Evolutionary conservation across 92 coral and sea anemone species (phyloP), one percentile per base, ranked within the genome.

Genomic region (Parazoanthus atlanticus): DNA sequence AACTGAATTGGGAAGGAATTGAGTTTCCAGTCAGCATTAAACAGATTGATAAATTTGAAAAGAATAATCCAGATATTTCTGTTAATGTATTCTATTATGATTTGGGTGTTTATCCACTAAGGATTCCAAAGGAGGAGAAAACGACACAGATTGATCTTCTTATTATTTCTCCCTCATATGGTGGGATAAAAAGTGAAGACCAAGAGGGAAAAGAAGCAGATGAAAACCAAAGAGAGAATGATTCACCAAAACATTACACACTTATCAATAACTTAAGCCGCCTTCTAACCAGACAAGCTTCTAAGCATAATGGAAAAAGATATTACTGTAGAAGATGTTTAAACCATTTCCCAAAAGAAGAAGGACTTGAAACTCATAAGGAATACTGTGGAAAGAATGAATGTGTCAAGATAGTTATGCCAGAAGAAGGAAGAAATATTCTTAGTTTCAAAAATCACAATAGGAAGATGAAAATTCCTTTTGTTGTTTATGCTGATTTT

Each of bases 21-120:
- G 69, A 90, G 43, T 92, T 83, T 76, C 95, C 95, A 23, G 66
- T 84, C 11, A 72, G 49, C 26, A 31, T 90, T 5, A 86, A 85
- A 64, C 75, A 90, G 28, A 90, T 88, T 2, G 9, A 40, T 5
- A 84, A 25, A 28, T 93, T 90, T 13, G 93, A 93, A 74, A 85
- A 40, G 67, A 34, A 49, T 2, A 93, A 90, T 80, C 54, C 86
- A 1, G 75, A 79, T 19, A 47, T 88, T 30, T 69, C 28, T 38
- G 65, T 93, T 12, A 90, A 89, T n/a, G 94, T 90, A 16, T 89
- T 80, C 25, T 90, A 76, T 82, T 81, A 89, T 49, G 47, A 64
- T 66, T 64, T 28, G 23, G 25, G 74, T 8, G 77, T 89, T 8
- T 80, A 81, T 73, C 91, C 92, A 8, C n/a, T 90, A 43, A 58